Conservation (phyloP, 1,140 invertebrate genomes). For the Eciton burchellii region DNA sequence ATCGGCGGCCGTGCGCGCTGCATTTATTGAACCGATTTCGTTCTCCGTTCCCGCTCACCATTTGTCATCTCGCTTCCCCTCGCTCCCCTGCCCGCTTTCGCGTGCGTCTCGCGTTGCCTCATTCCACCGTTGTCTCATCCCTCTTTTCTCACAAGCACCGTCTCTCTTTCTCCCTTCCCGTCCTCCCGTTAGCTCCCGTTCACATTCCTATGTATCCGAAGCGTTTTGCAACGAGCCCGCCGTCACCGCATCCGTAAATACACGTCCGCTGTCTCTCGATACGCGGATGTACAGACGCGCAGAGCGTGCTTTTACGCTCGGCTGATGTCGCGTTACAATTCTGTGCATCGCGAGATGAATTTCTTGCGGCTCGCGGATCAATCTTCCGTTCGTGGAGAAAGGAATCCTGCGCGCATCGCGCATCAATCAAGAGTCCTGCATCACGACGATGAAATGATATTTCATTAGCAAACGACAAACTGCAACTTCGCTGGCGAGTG, state of each 20-base stretch:
- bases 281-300: not conserved
- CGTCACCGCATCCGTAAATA: slow-evolving; percentile 37
- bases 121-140: not conserved
- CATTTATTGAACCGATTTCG: slow-evolving; percentile 78
- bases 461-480: too few relatives aligned
- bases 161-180: slow-evolving; percentile 17
- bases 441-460: too few relatives aligned
- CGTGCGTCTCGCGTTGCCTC: not conserved
- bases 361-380: too few relatives aligned
- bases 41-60: slow-evolving; percentile 37
- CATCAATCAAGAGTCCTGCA: too few relatives aligned
- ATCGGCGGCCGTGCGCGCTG: slow-evolving; percentile 62
- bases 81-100: not conserved
- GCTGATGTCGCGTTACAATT: not conserved
- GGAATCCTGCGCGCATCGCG: too few relatives aligned
- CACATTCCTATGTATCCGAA: slow-evolving; percentile 25
- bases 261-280: slow-evolving; percentile 1
- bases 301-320: not conserved
- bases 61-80: slow-evolving; percentile 2
- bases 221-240: slow-evolving; percentile 7
- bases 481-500: too few relatives aligned
- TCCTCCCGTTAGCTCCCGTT: not conserved
- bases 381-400: too few relatives aligned
- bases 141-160: slow-evolving; percentile 14
- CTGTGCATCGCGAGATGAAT: too few relatives aligned